Evolutionary conservation across 2,113 vertebrate species (phyloP), one percentile per base, ranked within the genome.

Genomic region (Upupa epops): DNA sequence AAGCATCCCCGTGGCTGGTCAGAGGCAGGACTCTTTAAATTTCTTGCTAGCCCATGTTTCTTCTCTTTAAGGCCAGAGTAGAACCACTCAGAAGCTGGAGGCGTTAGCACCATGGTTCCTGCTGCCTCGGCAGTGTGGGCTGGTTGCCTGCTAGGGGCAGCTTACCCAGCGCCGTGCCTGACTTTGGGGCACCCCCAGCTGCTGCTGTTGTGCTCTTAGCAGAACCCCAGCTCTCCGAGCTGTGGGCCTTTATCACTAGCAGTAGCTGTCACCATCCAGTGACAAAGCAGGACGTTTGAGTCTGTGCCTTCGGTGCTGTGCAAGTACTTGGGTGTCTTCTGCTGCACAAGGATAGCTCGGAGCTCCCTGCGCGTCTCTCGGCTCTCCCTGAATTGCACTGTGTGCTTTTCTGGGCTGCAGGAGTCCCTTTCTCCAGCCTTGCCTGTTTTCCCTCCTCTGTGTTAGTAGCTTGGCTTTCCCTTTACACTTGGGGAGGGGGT

Each of bases 401-500:
- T 51, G 28, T 13, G 31, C 42, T 32, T 72, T 70, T 59, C 21
- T 74, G 37, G 17, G 24, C 15, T 89, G 13, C 48, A 59, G 3
- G 31, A 11, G 70, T 80, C 17, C 34, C 1, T 0, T 80, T 90
- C 28, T 88, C 90, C 19, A 20, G 0, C 90, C 56, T 63, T 45
- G 24, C 6, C 4, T 37, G 3, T 49, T 70, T 70, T 46, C 13
- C 71, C 63, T 82, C 15, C 6, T 71, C 12, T 56, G 1, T 72
- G 10, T 60, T 54, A 28, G 26, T 71, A 29, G 75, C 5, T 84
- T 86, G 31, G 7, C 1, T 28, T 63, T 71, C 77, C 10, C 18
- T 73, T 60, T 3, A 5, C 7, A 3, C 42, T n/a, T 56, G 32
- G 0, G 6, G n/a, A 24, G 3, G n/a, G 3, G 60, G 12, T 37